phyloP scores from a whole-genome alignment of 2,797 vertebrate genomes.

The Oceanodroma leucorhoa region DNA sequence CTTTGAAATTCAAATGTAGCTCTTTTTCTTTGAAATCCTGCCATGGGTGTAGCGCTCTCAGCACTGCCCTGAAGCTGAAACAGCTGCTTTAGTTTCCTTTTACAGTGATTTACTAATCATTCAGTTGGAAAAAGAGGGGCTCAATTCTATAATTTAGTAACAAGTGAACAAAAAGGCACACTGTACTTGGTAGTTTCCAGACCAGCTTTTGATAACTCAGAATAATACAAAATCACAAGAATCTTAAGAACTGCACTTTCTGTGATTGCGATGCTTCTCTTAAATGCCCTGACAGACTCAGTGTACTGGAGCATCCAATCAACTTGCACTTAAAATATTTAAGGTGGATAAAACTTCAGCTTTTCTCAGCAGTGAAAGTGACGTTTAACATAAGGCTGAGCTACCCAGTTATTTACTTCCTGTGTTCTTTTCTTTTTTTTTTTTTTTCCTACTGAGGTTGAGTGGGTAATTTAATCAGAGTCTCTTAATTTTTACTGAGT shows the following conservation, averaged over 20 bases:
- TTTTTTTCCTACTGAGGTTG: accelerated
- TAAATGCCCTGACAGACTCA: background rate
- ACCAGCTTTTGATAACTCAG: slow-evolving; percentile 25
- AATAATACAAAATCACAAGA: background rate
- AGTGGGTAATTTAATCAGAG: background rate
- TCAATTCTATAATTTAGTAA: slow-evolving; percentile 14
- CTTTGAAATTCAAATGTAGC: slow-evolving; percentile 69
- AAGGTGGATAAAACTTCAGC: background rate
- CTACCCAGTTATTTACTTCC: background rate
- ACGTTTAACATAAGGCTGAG: background rate
- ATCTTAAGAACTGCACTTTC: background rate
- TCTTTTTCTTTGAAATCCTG: slow-evolving; percentile 62
- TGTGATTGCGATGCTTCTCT: background rate
- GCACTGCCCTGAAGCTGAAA: slow-evolving; percentile 49
- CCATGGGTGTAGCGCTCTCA: slow-evolving; percentile 36
- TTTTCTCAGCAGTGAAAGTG: background rate
- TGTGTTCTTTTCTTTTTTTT: background rate
- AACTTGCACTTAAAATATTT: background rate
- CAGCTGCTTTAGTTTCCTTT: slow-evolving; percentile 56
- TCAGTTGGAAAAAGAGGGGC: background rate
- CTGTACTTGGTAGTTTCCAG: slow-evolving; percentile 26
- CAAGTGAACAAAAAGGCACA: slow-evolving; percentile 31
- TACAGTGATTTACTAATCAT: slow-evolving; percentile 45
- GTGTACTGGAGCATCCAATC: background rate
- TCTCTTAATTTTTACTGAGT: background rate